These are phyloP conservation scores for Euschistus heros DNA, from an alignment of 1,140 invertebrate genomes.

Conservation along the genomic window DNA sequence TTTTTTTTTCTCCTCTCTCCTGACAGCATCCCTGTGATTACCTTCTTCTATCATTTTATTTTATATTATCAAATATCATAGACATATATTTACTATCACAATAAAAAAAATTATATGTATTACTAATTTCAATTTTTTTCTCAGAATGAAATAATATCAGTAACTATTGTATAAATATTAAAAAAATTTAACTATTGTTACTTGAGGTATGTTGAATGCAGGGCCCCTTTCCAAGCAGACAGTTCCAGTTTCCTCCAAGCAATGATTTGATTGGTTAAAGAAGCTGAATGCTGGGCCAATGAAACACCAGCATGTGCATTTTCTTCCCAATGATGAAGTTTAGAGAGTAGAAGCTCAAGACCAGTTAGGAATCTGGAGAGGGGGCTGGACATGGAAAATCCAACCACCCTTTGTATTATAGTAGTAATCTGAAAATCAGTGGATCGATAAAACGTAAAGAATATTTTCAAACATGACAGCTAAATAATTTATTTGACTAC, in stretches of 20 bases:
- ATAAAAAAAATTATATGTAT: no score
- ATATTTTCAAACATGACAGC: no score
- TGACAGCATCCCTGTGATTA: no score
- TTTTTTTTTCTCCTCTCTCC: no score
- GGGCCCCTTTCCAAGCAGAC: slow-evolving; percentile 67
- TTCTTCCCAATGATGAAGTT: slow-evolving; percentile 82
- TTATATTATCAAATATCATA: no score
- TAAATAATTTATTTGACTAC: no score
- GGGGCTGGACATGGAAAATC: slow-evolving; percentile 67
- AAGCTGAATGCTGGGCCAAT: slow-evolving; percentile 54
- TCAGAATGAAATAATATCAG: no score
- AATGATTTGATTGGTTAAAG: slow-evolving; percentile 70
- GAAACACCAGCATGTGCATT: slow-evolving; percentile 80
- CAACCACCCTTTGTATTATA: slow-evolving; percentile 63
- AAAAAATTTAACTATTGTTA: not conserved
- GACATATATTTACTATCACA: no score
- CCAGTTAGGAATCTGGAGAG: slow-evolving; percentile 82
- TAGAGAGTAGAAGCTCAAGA: slow-evolving; percentile 74
- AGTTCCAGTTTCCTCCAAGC: slow-evolving; percentile 88
- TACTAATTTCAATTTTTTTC: no score
- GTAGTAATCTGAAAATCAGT: slow-evolving; percentile 42
- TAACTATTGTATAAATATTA: not conserved
- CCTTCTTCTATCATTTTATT: no score
- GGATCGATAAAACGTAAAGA: no score
- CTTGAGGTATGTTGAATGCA: slow-evolving; percentile 41